Conservation (phyloP, 2,797 vertebrate species). For the Tinamus major region DNA sequence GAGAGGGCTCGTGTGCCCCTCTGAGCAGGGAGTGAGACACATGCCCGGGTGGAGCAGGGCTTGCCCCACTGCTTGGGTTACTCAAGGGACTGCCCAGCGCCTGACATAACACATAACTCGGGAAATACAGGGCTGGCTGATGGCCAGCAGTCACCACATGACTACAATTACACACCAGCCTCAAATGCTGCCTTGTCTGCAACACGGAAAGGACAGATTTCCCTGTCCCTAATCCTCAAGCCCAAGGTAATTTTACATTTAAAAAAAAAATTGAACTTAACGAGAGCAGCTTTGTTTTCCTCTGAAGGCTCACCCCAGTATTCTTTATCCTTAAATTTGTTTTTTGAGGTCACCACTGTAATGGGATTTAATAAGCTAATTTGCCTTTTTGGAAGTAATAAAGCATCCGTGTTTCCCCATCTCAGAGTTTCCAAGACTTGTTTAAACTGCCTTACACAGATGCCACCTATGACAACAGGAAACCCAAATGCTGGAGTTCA, state of each 20-base stretch:
- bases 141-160: not conserved
- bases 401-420: not conserved
- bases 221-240: not conserved
- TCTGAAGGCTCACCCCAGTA: not conserved
- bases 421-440: not conserved
- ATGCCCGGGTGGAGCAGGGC: rapidly evolving
- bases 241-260: not conserved
- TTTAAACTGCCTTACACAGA: not conserved
- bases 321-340: not conserved
- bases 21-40: not conserved
- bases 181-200: not conserved
- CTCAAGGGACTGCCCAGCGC: too few species aligned
- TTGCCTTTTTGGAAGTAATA: not conserved
- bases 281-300: not conserved
- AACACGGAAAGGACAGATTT: not conserved
- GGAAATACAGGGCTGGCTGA: not conserved
- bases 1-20: not conserved
- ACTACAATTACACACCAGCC: not conserved
- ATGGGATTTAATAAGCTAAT: too few species aligned
- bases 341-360: too few species aligned
- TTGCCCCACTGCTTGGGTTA: not conserved
- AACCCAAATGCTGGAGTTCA: not conserved
- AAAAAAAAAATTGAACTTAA: too few species aligned
- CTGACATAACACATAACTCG: not conserved
- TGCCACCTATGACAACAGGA: rapidly evolving